Base-by-base conservation (phyloP, 2,113 vertebrate species). In the Nothoprocta pentlandii region DNA sequence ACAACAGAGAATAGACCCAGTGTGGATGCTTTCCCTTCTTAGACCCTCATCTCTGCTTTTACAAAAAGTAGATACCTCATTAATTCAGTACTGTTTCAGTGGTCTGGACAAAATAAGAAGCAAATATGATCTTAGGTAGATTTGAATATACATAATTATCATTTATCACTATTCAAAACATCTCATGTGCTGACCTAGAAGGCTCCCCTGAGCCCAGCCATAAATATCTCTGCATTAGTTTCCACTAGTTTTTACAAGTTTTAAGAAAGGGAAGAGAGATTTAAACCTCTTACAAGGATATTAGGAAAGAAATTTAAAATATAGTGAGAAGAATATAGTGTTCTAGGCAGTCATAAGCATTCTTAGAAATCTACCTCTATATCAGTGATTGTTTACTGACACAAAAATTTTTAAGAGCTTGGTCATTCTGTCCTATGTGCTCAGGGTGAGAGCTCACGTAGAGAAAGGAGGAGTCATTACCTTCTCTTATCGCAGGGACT, bases 1-100 rank as follows among this genome's bases (percentile, higher is more conserved):
- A 42, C 69, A 77, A 9, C 5, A 74, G 12, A 41, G 12, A 67
- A 32, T 26, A 67, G 32, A 3, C 0, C 36, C 12, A 1, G 0
- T 20, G 11, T 54, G 16, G 2, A n/a, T 51, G 77, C 13, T 75
- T 59, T 36, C 20, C 12, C 4, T 88, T 80, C 91, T 25, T 23
- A 67, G 54, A 25, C 56, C 8, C 12, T 76, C 36, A 82, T 36
- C 5, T 30, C 14, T 9, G 39, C 4, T 61, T n/a, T 42, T 53
- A 8, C 39, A 42, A 23, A 10, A 9, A 42, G 30, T 32, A 42
- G 17, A 54, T 56, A 70, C 22, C 25, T 44, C 5, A 4, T 70
- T 25, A 30, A 59, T 54, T 74, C 26, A 4, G 15, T 77, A 13
- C 3, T 58, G 12, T 53, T 75, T 74, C n/a, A 30, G 4, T 5